Evolutionary conservation across 2,888 invertebrate species (phyloP), one percentile per base, ranked within the genome.

Genomic region (Aphodius sticticus): DNA sequence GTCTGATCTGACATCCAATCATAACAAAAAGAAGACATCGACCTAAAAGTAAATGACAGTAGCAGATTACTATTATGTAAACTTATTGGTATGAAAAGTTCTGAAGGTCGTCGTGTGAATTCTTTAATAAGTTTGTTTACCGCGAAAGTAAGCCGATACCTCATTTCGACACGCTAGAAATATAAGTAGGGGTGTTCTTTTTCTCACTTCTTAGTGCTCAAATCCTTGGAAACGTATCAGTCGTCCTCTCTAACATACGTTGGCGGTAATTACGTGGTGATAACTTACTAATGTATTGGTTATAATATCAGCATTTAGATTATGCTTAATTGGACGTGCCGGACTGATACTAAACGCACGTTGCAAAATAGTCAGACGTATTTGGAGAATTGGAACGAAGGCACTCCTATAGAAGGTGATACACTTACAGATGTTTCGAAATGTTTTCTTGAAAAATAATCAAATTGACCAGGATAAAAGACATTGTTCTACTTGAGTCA

Each of bases 361-460:
- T 53, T 53, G 53, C 53, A 53, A 53, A 53, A 53, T 53, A 53
- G 12, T 9, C 53, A 53, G 53, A 53, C 53, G 53, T 53, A 53
- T 53, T 53, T 53, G 53, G 53, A 53, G 53, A 53, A 53, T 53
- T 53, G 12, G 53, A 53, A 53, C 53, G 53, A 53, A 53, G 53
- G 53, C 53, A 53, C 53, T 53, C 53, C 53, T 53, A 53, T 53
- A 53, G 9, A 53, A 53, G 53, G 53, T 53, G 53, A 53, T 53
- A 53, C 53, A 53, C 53, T 53, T 53, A 53, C 53, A 53, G 53
- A 53, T 53, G 53, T 53, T 53, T 53, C 53, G 53, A 53, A 53
- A 53, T 53, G 53, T 53, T 53, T 53, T 3, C 53, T 0, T 53
- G 53, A 53, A 53, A 53, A 53, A 53, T 53, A 53, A 53, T 53